These are phyloP conservation scores for Pseudomyrmex cubaensis DNA, from an alignment of 1,140 invertebrate genomes.

Conservation along the genomic window DNA sequence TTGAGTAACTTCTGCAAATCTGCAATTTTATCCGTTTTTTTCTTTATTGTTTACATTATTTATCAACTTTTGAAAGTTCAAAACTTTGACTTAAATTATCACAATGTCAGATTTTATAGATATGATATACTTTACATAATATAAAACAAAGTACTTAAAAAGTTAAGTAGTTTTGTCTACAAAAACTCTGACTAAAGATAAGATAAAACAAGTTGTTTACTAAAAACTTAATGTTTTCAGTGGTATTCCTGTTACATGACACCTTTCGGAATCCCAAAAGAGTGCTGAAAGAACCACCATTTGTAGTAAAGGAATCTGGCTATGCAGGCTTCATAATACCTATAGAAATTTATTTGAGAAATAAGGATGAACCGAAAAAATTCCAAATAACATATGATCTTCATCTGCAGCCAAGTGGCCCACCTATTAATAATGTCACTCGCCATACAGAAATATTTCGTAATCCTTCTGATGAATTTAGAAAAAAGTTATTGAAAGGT, in stretches of 20 bases:
- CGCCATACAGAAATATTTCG: constrained; percentile 92
- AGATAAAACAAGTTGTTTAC: too few species aligned
- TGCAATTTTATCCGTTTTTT: constrained; percentile 16
- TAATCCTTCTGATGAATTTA: constrained; percentile 95
- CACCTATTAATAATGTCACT: constrained; percentile 88
- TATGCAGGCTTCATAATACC: constrained; percentile 97
- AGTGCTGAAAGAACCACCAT: constrained; percentile 96
- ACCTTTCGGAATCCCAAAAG: constrained; percentile 96
- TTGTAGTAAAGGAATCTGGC: constrained; percentile 95
- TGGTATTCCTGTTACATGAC: constrained; percentile 96
- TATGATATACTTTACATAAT: not conserved
- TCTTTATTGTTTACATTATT: not conserved
- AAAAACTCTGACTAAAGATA: not conserved
- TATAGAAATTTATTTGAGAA: constrained; percentile 96
- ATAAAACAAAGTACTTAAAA: too few species aligned
- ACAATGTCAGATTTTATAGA: not conserved
- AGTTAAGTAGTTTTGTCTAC: not conserved
- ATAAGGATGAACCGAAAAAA: constrained; percentile 96
- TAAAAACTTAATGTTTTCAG: constrained; percentile 79
- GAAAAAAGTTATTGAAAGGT: constrained; percentile 93
- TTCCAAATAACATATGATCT: constrained; percentile 95
- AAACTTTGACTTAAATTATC: too few species aligned
- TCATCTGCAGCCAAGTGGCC: constrained; percentile 90
- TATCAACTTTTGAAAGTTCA: too few species aligned
- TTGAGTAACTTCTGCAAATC: not conserved